phyloP scores from a whole-genome alignment of 1,140 invertebrate genomes.

The Heliconius eleuchia region DNA sequence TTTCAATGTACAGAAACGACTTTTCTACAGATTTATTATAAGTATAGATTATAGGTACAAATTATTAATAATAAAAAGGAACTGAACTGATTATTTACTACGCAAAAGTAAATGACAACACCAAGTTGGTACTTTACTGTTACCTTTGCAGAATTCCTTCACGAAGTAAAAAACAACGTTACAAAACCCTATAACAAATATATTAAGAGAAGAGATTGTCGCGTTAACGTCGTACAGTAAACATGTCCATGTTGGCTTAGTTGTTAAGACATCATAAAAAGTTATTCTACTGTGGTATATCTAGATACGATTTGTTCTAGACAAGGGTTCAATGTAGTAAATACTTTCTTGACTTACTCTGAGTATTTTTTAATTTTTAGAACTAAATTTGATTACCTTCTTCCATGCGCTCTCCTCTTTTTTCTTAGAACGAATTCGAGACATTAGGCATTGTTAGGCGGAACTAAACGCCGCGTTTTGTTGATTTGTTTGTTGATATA shows the following conservation, averaged over 20 bases:
- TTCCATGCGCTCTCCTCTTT: too few species aligned
- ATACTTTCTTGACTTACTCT: neutral
- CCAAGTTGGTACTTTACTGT: neutral
- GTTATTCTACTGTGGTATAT: conserved; percentile 44
- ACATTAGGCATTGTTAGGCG: too few species aligned
- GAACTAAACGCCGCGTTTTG: too few species aligned
- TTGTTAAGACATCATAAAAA: conserved; percentile 52
- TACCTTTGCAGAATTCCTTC: neutral
- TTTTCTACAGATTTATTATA: too few species aligned
- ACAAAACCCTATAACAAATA: neutral
- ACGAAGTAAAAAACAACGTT: neutral
- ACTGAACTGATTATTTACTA: neutral
- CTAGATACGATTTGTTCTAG: conserved; percentile 48
- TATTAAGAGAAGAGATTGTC: conserved; percentile 1
- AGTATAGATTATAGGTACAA: too few species aligned
- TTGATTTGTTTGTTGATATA: too few species aligned
- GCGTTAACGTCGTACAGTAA: conserved; percentile 15
- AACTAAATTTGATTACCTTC: too few species aligned
- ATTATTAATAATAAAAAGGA: neutral
- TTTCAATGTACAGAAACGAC: too few species aligned
- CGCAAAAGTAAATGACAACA: neutral
- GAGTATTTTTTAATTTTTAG: too few species aligned
- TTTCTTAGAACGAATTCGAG: too few species aligned
- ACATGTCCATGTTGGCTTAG: conserved; percentile 17
- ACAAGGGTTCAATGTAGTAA: neutral